Percentiles rank a stretch among this genome's conserved stretches.
Conservation (phyloP, 2,797 vertebrate genomes). For the Pseudomugil gertrudae region DNA sequence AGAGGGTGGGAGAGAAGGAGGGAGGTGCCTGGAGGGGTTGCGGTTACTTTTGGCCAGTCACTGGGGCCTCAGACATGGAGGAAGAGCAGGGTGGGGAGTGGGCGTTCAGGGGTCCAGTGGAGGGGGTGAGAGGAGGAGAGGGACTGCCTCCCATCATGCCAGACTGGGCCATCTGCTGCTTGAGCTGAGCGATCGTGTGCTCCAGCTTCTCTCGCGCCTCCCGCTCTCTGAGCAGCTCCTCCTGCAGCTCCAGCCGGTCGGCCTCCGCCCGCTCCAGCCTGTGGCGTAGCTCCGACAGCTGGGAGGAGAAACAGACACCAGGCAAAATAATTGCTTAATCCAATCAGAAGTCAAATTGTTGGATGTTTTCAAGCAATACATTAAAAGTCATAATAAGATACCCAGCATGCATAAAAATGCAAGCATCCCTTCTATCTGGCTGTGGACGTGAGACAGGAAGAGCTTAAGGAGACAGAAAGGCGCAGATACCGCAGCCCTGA, state of each 20-base stretch:
- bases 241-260: conserved; percentile 93
- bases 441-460: conserved; percentile 23
- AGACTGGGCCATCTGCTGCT: conserved; percentile 83
- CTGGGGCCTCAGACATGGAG: conserved; percentile 66
- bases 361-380: background rate
- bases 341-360: background rate
- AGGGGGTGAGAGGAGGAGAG: conserved; percentile 73
- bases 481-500: conserved; percentile 32
- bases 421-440: conserved; percentile 18
- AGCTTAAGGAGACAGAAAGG: conserved; percentile 21
- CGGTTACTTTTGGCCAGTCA: conserved; percentile 74
- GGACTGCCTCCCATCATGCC: conserved; percentile 72
- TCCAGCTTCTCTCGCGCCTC: conserved; percentile 93
- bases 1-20: conserved; percentile 24
- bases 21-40: conserved; percentile 26
- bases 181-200: conserved; percentile 90
- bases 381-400: background rate
- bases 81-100: conserved; percentile 68
- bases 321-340: conserved; percentile 22
- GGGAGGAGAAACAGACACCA: conserved; percentile 27
- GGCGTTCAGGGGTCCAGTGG: conserved; percentile 68
- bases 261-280: conserved; percentile 91
- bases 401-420: conserved; percentile 10
- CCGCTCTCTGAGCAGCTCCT: conserved; percentile 90
- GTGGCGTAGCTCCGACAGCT: conserved; percentile 91